Conservation (phyloP, 2,888 invertebrate species). For the Hirtodrosophila alboralis region DNA sequence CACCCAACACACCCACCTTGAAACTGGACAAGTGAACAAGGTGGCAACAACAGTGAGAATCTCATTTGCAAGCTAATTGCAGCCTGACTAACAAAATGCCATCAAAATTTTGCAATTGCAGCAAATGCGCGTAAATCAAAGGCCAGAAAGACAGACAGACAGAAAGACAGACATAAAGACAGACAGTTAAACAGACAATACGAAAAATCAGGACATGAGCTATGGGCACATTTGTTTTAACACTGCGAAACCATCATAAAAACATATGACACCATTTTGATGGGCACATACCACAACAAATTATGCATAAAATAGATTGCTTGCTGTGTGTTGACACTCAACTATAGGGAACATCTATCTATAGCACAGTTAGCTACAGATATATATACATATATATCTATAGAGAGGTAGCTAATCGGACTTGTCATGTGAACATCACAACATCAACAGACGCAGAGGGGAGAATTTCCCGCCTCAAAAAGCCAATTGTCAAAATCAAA, state of each 20-base stretch:
- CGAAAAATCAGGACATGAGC: not conserved
- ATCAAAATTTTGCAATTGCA: slow-evolving; percentile 35
- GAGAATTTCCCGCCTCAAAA: too few species aligned
- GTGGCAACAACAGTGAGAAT: slow-evolving; percentile 40
- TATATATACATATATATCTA: not conserved
- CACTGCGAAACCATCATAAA: slow-evolving; percentile 48
- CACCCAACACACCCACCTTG: slow-evolving; percentile 7
- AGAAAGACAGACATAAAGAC: not conserved
- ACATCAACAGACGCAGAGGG: too few species aligned
- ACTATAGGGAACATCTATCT: not conserved
- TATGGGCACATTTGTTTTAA: not conserved
- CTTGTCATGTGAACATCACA: slow-evolving; percentile 70
- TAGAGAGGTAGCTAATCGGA: slow-evolving; percentile 56
- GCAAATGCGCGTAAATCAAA: slow-evolving; percentile 33
- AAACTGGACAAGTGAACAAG: slow-evolving; percentile 18
- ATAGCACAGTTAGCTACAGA: not conserved
- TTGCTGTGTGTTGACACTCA: slow-evolving; percentile 58
- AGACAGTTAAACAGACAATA: not conserved
- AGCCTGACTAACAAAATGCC: slow-evolving; percentile 53
- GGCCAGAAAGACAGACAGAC: not conserved
- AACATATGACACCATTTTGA: slow-evolving; percentile 72
- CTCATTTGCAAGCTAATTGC: slow-evolving; percentile 68
- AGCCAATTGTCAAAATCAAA: slow-evolving; percentile 51
- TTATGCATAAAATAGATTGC: slow-evolving; percentile 68
- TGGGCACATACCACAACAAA: slow-evolving; percentile 48